phyloP scores from a whole-genome alignment of 2,888 invertebrate species.

The Apoda limacodes region DNA sequence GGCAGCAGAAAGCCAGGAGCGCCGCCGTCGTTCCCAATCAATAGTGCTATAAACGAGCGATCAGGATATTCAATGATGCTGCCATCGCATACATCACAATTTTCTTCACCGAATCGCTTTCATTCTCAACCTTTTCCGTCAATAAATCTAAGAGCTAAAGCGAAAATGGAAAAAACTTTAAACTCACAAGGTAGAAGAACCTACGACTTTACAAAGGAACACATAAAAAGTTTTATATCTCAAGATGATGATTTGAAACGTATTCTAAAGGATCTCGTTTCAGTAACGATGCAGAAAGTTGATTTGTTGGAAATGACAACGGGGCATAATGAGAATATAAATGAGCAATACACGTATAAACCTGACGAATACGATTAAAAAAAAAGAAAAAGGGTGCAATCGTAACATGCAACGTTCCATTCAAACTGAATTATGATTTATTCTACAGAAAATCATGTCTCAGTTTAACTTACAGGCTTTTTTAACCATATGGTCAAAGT shows the following conservation, averaged over 20 bases:
- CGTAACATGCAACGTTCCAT: too few relatives aligned
- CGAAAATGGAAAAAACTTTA: conserved; percentile 21
- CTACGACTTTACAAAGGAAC: conserved; percentile 40
- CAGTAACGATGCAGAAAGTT: conserved; percentile 58
- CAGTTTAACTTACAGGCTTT: too few relatives aligned
- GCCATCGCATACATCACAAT: conserved; percentile 11
- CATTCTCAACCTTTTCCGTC: conserved; percentile 17
- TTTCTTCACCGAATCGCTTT: conserved; percentile 15
- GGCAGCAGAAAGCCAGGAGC: conserved; percentile 13
- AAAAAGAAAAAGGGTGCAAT: too few relatives aligned
- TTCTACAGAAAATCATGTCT: too few relatives aligned
- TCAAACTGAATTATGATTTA: too few relatives aligned
- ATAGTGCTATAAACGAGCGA: too few relatives aligned
- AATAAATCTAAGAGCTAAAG: conserved; percentile 30
- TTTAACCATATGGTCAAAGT: too few relatives aligned
- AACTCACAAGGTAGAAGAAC: conserved; percentile 33
- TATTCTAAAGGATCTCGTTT: conserved; percentile 53
- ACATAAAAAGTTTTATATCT: conserved; percentile 45
- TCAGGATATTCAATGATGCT: too few relatives aligned
- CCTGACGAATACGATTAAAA: too few relatives aligned
- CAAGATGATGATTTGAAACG: conserved; percentile 55
- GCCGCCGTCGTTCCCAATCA: conserved; percentile 18
- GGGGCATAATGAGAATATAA: too few relatives aligned
- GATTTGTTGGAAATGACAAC: conserved; percentile 40
- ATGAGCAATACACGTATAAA: too few relatives aligned